Conservation (phyloP, 1,140 invertebrate genomes). For the Diachasma alloeum region DNA sequence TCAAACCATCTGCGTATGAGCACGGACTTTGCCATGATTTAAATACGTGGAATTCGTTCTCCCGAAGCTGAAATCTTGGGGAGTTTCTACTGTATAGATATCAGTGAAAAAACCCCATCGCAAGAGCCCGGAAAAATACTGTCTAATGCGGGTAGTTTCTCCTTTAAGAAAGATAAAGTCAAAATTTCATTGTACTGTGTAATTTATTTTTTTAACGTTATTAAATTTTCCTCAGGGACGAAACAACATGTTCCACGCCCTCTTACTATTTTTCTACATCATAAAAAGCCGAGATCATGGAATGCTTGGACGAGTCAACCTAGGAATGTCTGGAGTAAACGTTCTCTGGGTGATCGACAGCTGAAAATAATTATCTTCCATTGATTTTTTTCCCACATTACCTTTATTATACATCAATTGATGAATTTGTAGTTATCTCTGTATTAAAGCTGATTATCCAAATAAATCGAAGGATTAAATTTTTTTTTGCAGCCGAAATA, state of each 20-base stretch:
- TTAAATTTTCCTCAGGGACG: slow-evolving; percentile 71
- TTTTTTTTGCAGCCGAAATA: not conserved
- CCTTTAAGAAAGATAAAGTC: too few species aligned
- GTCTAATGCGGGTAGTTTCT: too few species aligned
- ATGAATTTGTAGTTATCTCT: not conserved
- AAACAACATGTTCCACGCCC: slow-evolving; percentile 84
- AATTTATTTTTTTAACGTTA: too few species aligned
- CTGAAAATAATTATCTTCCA: slow-evolving; percentile 39
- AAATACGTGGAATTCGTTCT: too few species aligned
- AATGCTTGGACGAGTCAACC: slow-evolving; percentile 79
- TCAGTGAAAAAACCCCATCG: too few species aligned
- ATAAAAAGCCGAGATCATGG: slow-evolving; percentile 79
- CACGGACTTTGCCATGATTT: too few species aligned
- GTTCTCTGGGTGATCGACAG: slow-evolving; percentile 78
- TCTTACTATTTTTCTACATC: slow-evolving; percentile 81
- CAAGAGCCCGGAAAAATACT: too few species aligned
- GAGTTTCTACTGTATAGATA: too few species aligned
- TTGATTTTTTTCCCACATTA: not conserved
- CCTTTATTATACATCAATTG: not conserved
- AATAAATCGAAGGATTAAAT: not conserved
- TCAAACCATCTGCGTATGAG: too few species aligned
- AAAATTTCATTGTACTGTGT: too few species aligned
- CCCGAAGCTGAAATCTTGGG: too few species aligned
- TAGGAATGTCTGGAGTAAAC: slow-evolving; percentile 81
- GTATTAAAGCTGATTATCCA: not conserved